Percentiles rank a stretch among this genome's conserved stretches.
phyloP scores from a whole-genome alignment of 2,888 invertebrate species.

The Philonicus albiceps region DNA sequence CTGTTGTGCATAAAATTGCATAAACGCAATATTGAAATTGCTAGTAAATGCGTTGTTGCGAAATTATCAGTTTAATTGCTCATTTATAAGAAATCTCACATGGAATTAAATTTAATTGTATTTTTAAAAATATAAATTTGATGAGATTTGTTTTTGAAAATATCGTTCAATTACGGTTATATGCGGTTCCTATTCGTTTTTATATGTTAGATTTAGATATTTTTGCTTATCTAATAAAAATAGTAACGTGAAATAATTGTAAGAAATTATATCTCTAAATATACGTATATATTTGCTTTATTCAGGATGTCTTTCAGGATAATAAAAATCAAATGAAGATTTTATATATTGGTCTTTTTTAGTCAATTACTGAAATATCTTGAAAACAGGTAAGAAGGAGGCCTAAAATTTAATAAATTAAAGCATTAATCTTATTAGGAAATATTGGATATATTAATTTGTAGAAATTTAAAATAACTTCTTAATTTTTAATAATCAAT shows the following conservation, averaged over 20 bases:
- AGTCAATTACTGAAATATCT: background rate
- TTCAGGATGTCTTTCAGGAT: background rate
- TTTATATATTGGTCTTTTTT: background rate
- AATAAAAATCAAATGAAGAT: background rate
- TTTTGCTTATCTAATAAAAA: background rate
- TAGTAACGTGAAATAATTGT: background rate
- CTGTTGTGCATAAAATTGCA: background rate
- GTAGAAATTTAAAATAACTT: background rate
- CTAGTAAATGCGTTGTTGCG: no score
- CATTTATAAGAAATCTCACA: background rate
- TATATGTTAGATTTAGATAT: background rate
- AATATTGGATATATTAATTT: background rate
- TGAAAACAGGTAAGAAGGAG: background rate
- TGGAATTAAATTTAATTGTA: background rate
- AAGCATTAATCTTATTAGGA: background rate
- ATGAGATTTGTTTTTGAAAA: background rate
- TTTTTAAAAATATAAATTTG: background rate
- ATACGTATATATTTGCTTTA: background rate
- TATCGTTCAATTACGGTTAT: background rate
- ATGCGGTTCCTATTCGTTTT: background rate
- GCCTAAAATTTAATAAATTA: background rate
- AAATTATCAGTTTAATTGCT: background rate
- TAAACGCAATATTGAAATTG: background rate
- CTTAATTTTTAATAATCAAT: background rate
- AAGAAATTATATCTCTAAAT: background rate